phyloP scores from a whole-genome alignment of 2,888 invertebrate species.

The Campoplex capitator region DNA sequence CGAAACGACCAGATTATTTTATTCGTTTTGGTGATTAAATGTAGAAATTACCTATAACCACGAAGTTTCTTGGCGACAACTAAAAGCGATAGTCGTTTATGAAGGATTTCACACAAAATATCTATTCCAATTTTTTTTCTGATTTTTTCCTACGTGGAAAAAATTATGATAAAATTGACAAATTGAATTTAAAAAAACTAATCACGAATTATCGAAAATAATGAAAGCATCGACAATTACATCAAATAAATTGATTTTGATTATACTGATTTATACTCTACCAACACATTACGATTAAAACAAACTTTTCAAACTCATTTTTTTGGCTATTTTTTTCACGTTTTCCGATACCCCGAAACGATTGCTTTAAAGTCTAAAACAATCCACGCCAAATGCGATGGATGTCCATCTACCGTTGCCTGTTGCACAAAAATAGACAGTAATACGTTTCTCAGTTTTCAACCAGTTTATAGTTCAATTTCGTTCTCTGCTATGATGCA shows the following conservation, averaged over 20 bases:
- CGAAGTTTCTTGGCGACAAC: not conserved
- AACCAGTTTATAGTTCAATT: no score
- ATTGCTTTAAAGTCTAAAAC: not conserved
- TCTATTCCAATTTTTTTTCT: not conserved
- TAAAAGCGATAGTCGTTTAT: not conserved
- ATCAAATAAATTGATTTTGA: no score
- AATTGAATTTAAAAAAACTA: no score
- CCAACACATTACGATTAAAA: not conserved
- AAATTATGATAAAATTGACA: no score
- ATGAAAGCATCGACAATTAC: no score
- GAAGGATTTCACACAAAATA: not conserved
- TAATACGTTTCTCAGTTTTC: not conserved
- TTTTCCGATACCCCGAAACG: not conserved
- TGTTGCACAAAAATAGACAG: not conserved
- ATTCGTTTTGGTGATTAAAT: not conserved
- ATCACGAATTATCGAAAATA: no score
- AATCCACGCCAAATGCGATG: not conserved
- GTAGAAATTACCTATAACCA: not conserved
- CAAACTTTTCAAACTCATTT: not conserved
- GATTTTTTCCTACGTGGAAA: not conserved
- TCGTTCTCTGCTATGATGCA: no score
- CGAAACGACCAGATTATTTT: not conserved
- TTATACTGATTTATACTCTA: not conserved
- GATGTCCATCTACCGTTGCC: not conserved
- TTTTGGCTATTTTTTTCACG: not conserved